Evolutionary conservation across 1,140 invertebrate species (phyloP), one percentile per base, ranked within the genome.

Genomic region (Drosophila willistoni): DNA sequence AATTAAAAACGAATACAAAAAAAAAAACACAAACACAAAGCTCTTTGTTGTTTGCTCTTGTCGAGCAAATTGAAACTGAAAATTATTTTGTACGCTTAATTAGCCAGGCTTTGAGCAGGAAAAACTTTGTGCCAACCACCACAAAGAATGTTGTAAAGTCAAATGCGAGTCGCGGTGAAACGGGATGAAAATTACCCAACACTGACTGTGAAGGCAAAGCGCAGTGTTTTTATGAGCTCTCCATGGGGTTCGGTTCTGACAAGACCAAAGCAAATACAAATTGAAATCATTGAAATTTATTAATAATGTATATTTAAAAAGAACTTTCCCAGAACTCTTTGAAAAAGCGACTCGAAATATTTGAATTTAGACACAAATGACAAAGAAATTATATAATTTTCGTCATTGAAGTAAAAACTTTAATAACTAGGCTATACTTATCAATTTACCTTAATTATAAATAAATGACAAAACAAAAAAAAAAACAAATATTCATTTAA

Each of bases 51-150:
- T 47, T 51, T 51, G 64, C 55, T 61, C 34, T 19, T 61, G 55
- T 29, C 34, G 25, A 57, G 54, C 64, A 73, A 79, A 79, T 74
- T 86, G 79, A 60, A 71, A 78, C 65, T 66, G 62, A 55, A 69
- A 70, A 67, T 82, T 71, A 69, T 87, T 71, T 22, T 77, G 71
- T 73, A 68, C 55, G 64, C 73, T 66, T 77, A 83, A 87, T 89
- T 87, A 84, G 77, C 63, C 44, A 5, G 22, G 44, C 44, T 51
- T 51, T 64, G 57, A 9, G 22, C 39, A 55, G 29, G 17, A 42
- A 22, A 68, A 68, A 62, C 29, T 25, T 57, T 36, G 13, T 57
- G n/a, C 17, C 29, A 57, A 57, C 55, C 33, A 17, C 55, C 25
- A 51, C 44, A 57, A 57, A 57, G 55, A 34, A 34, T 57, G 55